These are phyloP conservation scores for Drymonia ruficornis DNA, from an alignment of 2,888 invertebrate species.

Conservation along the genomic window DNA sequence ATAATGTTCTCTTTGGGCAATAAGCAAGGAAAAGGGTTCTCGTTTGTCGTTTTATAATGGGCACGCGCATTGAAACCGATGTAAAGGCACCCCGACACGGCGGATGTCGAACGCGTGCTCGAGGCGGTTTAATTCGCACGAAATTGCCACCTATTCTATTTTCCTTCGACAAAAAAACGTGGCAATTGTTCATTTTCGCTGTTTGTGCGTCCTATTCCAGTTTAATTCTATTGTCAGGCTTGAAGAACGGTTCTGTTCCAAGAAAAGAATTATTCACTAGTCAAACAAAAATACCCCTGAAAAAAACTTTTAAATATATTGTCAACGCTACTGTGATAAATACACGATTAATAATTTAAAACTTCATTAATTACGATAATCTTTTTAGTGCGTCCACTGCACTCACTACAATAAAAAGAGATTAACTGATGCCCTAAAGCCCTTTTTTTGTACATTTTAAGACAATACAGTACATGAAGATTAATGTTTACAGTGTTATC, in stretches of 20 bases:
- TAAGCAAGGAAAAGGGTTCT: too few relatives aligned
- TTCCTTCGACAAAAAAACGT: neutral
- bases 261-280: too few relatives aligned
- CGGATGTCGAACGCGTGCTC: conserved; percentile 13
- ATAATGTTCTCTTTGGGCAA: too few relatives aligned
- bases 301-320: neutral
- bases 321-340: neutral
- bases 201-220: neutral
- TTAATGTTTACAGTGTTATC: neutral
- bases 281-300: too few relatives aligned
- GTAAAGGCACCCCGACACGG: conserved; percentile 20
- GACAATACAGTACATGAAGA: neutral
- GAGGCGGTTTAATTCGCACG: conserved; percentile 16
- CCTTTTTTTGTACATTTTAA: neutral
- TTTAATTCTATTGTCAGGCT: neutral
- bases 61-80: conserved; percentile 12
- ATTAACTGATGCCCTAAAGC: neutral
- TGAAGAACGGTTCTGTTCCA: too few relatives aligned
- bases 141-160: conserved; percentile 5
- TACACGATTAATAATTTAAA: neutral
- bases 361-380: neutral
- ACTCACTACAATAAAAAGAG: neutral
- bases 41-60: conserved; percentile 12
- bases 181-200: neutral
- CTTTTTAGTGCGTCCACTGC: neutral